phyloP scores from a whole-genome alignment of 2,888 invertebrate genomes.

The Stenolophus ochropezus region DNA sequence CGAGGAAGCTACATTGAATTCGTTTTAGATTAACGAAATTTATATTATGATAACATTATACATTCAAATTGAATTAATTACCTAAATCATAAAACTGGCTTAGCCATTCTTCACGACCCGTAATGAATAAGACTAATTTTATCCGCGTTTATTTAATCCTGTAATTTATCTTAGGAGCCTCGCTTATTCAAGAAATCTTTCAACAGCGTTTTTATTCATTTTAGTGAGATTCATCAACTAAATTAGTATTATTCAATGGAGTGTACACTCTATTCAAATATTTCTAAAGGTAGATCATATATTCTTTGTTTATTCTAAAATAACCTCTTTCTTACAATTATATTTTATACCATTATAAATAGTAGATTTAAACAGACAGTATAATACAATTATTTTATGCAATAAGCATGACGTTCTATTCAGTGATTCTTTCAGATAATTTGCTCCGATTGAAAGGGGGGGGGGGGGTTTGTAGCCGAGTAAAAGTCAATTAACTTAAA shows the following conservation, averaged over 20 bases:
- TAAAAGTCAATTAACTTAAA: too few species aligned
- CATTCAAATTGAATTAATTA: constrained; percentile 15
- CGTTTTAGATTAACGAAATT: constrained; percentile 22
- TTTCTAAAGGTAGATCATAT: not conserved
- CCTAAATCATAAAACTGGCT: not conserved
- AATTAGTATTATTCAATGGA: not conserved
- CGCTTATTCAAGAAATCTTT: not conserved
- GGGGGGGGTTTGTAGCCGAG: too few species aligned
- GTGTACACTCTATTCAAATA: not conserved
- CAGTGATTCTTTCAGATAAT: too few species aligned
- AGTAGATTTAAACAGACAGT: too few species aligned
- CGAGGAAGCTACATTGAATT: not conserved
- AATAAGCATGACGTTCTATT: too few species aligned
- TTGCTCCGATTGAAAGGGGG: too few species aligned
- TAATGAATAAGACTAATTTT: constrained; percentile 1
- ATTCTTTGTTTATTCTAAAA: not conserved
- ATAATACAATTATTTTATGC: too few species aligned
- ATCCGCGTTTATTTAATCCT: not conserved
- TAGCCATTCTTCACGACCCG: not conserved
- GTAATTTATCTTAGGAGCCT: not conserved
- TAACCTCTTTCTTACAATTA: not conserved
- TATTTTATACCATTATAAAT: too few species aligned
- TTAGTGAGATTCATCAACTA: not conserved
- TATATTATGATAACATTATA: not conserved
- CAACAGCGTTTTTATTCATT: not conserved